These are phyloP conservation scores for Falcunculus frontatus DNA, from an alignment of 2,113 vertebrate species.

Conservation along the genomic window DNA sequence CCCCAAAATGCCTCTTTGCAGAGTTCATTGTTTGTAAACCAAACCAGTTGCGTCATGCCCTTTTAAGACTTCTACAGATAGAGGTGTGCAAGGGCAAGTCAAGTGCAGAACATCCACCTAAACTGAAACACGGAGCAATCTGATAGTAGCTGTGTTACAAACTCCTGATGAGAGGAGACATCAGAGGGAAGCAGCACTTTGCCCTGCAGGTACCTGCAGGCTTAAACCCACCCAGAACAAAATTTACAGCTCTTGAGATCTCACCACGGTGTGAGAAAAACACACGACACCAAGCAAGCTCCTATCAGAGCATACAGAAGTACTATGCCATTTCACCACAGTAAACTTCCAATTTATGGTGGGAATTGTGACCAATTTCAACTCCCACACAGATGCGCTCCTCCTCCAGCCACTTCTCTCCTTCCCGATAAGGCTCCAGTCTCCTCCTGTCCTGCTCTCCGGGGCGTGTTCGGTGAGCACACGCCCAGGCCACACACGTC, in stretches of 20 bases:
- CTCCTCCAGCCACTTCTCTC: background rate
- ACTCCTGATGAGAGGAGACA: background rate
- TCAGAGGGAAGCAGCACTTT: background rate
- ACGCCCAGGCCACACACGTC: accelerated
- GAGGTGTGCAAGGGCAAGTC: background rate
- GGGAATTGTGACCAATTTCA: background rate
- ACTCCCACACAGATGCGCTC: accelerated
- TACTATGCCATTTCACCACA: accelerated
- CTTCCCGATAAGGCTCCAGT: accelerated
- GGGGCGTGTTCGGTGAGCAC: accelerated
- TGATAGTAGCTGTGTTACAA: background rate
- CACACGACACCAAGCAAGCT: background rate
- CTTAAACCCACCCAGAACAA: background rate
- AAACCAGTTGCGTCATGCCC: background rate
- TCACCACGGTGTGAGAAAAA: background rate
- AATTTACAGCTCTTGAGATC: background rate
- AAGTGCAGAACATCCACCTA: background rate
- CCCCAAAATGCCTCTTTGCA: background rate
- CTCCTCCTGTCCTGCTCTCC: accelerated
- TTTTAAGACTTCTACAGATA: background rate
- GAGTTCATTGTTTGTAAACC: background rate
- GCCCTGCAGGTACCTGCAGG: accelerated
- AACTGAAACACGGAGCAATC: background rate
- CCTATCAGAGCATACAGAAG: accelerated
- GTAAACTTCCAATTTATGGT: background rate